These are phyloP conservation scores for Ibidorhyncha struthersii DNA, from an alignment of 2,113 vertebrate genomes.

Conservation along the genomic window DNA sequence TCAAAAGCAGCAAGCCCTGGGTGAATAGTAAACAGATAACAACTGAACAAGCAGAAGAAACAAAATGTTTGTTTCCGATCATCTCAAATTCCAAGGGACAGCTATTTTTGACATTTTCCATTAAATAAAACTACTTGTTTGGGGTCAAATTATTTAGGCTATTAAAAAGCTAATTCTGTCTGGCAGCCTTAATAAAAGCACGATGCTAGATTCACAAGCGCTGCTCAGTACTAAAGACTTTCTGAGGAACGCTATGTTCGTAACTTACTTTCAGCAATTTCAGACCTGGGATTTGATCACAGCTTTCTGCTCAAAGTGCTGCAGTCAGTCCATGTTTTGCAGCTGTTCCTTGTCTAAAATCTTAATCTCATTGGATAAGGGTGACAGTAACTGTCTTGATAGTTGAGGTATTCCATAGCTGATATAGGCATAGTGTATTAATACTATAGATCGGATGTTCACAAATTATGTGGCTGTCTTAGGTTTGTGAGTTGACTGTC, in stretches of 20 bases:
- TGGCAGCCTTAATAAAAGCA: not conserved
- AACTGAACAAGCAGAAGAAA: not conserved
- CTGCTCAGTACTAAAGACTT: not conserved
- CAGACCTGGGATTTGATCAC: not conserved
- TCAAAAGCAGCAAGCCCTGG: not conserved
- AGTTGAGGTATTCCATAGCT: not conserved
- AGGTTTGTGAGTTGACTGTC: not conserved
- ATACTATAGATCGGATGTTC: not conserved
- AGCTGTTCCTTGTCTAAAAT: not conserved
- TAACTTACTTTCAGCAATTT: not conserved
- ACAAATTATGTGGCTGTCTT: not conserved
- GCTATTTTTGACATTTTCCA: not conserved
- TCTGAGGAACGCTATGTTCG: not conserved
- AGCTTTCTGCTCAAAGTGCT: not conserved
- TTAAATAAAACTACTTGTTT: not conserved
- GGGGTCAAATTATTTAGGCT: not conserved
- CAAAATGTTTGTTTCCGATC: not conserved
- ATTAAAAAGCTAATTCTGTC: not conserved
- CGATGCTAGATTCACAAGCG: not conserved
- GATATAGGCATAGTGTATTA: not conserved
- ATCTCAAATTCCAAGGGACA: not conserved
- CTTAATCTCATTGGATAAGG: not conserved
- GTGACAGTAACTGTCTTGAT: not conserved
- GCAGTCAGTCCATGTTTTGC: not conserved
- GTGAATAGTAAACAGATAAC: not conserved